A percentile compares a stretch with the other conserved stretches of the same genome.
Evolutionary conservation across 2,113 vertebrate genomes (phyloP).

Genomic region (Tringa solitaria): DNA sequence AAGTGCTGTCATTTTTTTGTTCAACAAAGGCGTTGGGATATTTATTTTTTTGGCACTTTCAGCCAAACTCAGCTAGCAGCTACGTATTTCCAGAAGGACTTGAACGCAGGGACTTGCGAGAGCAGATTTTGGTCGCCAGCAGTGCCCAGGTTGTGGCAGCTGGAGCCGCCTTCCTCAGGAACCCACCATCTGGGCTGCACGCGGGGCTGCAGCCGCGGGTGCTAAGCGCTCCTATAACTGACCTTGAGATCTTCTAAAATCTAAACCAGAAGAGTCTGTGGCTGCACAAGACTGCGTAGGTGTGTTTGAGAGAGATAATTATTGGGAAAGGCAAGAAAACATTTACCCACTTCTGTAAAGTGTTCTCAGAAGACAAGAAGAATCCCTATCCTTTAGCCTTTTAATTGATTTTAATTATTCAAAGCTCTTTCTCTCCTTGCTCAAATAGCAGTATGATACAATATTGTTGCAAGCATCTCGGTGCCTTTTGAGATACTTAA

Average conservation of each 20-base stretch:
- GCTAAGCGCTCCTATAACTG: rapidly evolving
- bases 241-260: neutral
- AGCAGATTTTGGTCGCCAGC: neutral
- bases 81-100: neutral
- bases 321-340: constrained; percentile 51
- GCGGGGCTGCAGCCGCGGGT: rapidly evolving
- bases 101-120: rapidly evolving
- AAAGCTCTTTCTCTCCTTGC: constrained; percentile 52
- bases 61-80: neutral
- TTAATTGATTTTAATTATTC: constrained; percentile 75
- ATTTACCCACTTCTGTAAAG: constrained; percentile 34
- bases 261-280: neutral
- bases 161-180: neutral
- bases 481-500: constrained; percentile 47
- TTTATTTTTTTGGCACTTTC: neutral
- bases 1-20: neutral
- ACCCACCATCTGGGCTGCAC: neutral
- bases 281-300: neutral
- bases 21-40: neutral
- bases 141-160: neutral
- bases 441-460: constrained; percentile 52
- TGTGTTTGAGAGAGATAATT: constrained; percentile 36
- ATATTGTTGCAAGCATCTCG: constrained; percentile 33
- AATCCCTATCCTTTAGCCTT: constrained; percentile 54
- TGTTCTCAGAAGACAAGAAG: constrained; percentile 60